A percentile compares a stretch with the other conserved stretches of the same genome.
Evolutionary conservation across 2,888 invertebrate genomes (phyloP).

Genomic region (Platycheirus rosarum): DNA sequence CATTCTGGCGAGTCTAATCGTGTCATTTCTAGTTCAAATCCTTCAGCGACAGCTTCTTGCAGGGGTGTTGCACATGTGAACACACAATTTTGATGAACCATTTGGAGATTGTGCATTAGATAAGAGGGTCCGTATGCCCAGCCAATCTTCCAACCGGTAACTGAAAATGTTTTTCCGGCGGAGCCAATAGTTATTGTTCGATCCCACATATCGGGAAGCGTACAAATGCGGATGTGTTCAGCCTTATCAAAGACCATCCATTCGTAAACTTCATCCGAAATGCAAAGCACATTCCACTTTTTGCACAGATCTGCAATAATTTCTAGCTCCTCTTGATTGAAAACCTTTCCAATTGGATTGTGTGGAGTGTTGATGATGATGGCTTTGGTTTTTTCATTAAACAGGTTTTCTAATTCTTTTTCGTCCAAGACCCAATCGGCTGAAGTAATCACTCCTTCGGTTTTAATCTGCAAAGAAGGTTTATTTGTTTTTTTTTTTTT

Average conservation of each 20-base stretch:
- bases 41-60: slow-evolving; percentile 96
- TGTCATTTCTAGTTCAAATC: slow-evolving; percentile 92
- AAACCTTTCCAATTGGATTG: slow-evolving; percentile 97
- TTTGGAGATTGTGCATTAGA: slow-evolving; percentile 91
- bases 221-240: slow-evolving; percentile 96
- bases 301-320: slow-evolving; percentile 94
- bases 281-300: slow-evolving; percentile 94
- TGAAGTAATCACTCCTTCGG: slow-evolving; percentile 84
- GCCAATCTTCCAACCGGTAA: slow-evolving; percentile 98
- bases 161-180: slow-evolving; percentile 98
- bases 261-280: slow-evolving; percentile 99
- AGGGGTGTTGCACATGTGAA: slow-evolving; percentile 95
- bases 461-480: slow-evolving; percentile 76
- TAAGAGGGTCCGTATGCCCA: slow-evolving; percentile 96
- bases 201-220: slow-evolving; percentile 98
- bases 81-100: slow-evolving; percentile 96
- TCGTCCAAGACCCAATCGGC: slow-evolving; percentile 95
- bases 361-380: slow-evolving; percentile 98
- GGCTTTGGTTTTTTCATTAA: slow-evolving; percentile 95
- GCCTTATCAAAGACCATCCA: slow-evolving; percentile 95
- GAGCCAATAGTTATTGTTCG: slow-evolving; percentile 98
- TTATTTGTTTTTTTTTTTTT: background rate
- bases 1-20: slow-evolving; percentile 89
- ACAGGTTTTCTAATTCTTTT: slow-evolving; percentile 89
- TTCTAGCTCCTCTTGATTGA: slow-evolving; percentile 85